These are phyloP conservation scores for Caenorhabditis sinica DNA, from an alignment of 2,888 invertebrate genomes.

Conservation along the genomic window DNA sequence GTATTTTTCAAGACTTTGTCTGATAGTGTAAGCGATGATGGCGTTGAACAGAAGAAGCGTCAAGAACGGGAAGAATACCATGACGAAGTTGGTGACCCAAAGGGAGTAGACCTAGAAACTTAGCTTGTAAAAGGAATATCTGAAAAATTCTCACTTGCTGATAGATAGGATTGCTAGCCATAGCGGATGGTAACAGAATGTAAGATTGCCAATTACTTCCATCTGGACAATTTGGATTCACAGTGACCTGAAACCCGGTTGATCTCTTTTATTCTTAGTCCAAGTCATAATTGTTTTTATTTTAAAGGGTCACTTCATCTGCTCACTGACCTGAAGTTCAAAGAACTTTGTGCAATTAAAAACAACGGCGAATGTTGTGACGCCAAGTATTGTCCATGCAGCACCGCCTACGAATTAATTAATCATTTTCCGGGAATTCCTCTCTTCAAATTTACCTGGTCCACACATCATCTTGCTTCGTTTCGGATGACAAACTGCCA, in stretches of 20 bases:
- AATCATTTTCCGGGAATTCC: not conserved
- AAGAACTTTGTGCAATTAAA: constrained; percentile 83
- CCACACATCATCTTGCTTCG: constrained; percentile 74
- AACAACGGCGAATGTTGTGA: constrained; percentile 80
- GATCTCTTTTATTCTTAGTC: not conserved
- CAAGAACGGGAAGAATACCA: constrained; percentile 94
- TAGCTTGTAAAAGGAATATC: not conserved
- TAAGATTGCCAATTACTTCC: constrained; percentile 79
- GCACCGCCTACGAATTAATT: constrained; percentile 69
- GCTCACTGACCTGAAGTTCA: constrained; percentile 77
- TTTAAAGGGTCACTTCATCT: not conserved
- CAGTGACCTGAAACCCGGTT: constrained; percentile 68
- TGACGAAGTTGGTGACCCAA: constrained; percentile 95
- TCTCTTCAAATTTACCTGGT: constrained; percentile 55
- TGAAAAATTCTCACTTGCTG: constrained; percentile 66
- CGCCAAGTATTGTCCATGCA: constrained; percentile 79
- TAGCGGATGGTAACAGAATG: constrained; percentile 72
- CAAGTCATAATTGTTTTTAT: constrained; percentile 1
- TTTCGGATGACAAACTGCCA: constrained; percentile 80
- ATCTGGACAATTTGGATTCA: constrained; percentile 76
- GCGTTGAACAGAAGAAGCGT: constrained; percentile 92
- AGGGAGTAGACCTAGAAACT: constrained; percentile 89
- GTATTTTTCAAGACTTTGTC: constrained; percentile 92
- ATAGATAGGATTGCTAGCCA: constrained; percentile 76
- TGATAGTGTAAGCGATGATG: constrained; percentile 93